Conservation (phyloP, 2,888 invertebrate genomes). For the Syritta pipiens region DNA sequence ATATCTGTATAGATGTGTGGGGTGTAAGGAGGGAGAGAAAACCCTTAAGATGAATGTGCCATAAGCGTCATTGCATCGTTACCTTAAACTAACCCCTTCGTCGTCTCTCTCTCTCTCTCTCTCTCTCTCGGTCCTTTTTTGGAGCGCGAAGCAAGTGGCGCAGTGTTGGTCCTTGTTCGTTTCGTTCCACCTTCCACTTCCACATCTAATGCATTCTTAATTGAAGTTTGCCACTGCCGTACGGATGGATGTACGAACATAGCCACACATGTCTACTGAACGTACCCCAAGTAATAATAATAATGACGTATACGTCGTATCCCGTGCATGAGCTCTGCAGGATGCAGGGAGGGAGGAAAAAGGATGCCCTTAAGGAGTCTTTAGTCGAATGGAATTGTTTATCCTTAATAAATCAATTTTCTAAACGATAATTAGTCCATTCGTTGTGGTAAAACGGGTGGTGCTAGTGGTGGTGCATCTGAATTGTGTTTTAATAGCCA, state of each 20-base stretch:
- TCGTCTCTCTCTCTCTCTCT: background rate
- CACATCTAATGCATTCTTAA: slow-evolving; percentile 57
- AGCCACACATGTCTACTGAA: too few relatives aligned
- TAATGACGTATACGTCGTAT: slow-evolving; percentile 22
- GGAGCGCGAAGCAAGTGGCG: too few relatives aligned
- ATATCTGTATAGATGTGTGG: too few relatives aligned
- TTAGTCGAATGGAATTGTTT: slow-evolving; percentile 39
- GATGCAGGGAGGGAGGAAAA: background rate
- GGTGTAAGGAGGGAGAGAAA: too few relatives aligned
- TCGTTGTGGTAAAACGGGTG: background rate
- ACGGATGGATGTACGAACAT: slow-evolving; percentile 3
- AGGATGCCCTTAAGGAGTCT: slow-evolving; percentile 40
- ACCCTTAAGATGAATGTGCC: slow-evolving; percentile 51
- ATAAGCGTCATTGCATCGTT: slow-evolving; percentile 54
- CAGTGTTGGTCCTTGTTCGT: too few relatives aligned
- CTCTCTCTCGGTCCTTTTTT: background rate
- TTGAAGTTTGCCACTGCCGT: slow-evolving; percentile 38
- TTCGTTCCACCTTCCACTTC: too few relatives aligned
- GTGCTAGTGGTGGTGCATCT: background rate
- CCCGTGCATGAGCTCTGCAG: too few relatives aligned
- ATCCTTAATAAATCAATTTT: slow-evolving; percentile 63
- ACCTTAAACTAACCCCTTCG: slow-evolving; percentile 39
- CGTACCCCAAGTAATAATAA: slow-evolving; percentile 38
- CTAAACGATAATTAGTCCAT: slow-evolving; percentile 54
- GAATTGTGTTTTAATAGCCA: slow-evolving; percentile 18